Base-by-base conservation (phyloP, 2,888 invertebrate species). In the Zele albiditarsus region DNA sequence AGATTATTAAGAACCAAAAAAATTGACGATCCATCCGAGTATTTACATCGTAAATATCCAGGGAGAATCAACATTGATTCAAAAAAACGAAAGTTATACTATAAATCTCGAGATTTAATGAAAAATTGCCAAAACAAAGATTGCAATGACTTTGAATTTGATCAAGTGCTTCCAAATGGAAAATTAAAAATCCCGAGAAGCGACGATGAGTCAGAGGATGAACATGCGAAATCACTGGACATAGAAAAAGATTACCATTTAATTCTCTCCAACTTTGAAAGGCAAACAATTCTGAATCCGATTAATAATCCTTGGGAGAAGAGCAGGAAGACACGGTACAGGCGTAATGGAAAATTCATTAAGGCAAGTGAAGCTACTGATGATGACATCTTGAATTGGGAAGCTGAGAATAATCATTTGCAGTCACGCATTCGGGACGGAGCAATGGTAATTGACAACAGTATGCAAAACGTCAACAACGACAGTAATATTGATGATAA, bases 111-210 rank as follows among this genome's bases (percentile, higher is more conserved):
- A 25, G 33, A 42, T 38, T 28, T 8, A 63, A 42, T 23, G 28
- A 53, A 53, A 63, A 58, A 27, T 14, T 5, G 28, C 14, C 2
- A 14, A 4, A 67, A 8, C 42, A 62, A 67, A 31, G 73, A 76
- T 25, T 70, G 72, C 16, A 77, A 82, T 57, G 82, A 86, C 74
- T 86, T 85, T 79, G 81, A 77, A 65, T 89, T 88, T 73, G 76
- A 82, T 63, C 80, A 84, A 65, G 79, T 81, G 27, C 42, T 77
- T 3, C 67, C 81, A 1, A 78, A 82, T 71, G 89, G 88, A 2
- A 84, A 81, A 78, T 77, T 88, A 46, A 74, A 80, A 10, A 82
- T 87, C 71, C 57, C 76, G 0, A 53, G 73, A n/a, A 25, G 6
- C 2, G 58, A 71, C 6, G 76, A 82, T 46, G 80, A 83, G 57